These are phyloP conservation scores for Nasonia longicornis DNA, from an alignment of 1,140 invertebrate species.

Conservation along the genomic window DNA sequence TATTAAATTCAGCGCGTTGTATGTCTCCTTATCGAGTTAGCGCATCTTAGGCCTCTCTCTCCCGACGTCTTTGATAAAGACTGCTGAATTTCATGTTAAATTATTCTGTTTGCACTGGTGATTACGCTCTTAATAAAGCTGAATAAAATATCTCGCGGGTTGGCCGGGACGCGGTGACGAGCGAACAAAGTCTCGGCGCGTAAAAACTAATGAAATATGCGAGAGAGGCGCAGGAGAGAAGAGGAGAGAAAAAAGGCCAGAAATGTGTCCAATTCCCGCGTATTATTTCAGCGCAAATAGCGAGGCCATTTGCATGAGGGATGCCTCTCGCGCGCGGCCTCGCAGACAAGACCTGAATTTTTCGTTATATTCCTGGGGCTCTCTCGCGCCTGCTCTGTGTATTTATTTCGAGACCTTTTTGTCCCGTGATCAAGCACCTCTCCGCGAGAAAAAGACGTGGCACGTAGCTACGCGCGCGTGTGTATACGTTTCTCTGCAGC, in stretches of 20 bases:
- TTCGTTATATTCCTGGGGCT: constrained; percentile 23
- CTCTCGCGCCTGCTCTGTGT: neutral
- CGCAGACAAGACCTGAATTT: constrained; percentile 32
- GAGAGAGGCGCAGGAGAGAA: neutral
- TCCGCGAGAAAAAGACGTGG: constrained; percentile 48
- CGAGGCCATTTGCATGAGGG: constrained; percentile 17
- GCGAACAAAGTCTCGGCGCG: neutral
- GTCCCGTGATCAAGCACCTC: constrained; percentile 16
- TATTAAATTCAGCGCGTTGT: constrained; percentile 3
- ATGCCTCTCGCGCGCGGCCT: neutral
- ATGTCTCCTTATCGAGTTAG: constrained; percentile 8
- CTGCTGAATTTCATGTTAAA: neutral
- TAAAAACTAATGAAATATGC: neutral
- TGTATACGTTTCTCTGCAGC: constrained; percentile 2
- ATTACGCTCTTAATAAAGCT: neutral
- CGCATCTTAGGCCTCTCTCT: neutral
- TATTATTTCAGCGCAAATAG: constrained; percentile 33
- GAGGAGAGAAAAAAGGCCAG: neutral
- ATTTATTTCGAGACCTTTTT: neutral
- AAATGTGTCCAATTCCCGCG: constrained; percentile 13
- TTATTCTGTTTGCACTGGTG: neutral
- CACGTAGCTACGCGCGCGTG: constrained; percentile 56
- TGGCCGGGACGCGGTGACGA: neutral
- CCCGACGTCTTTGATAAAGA: neutral
- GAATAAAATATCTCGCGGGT: neutral